Percentiles rank a stretch among this genome's conserved stretches.
These are phyloP conservation scores for Caenorhabditis panamensis DNA, from an alignment of 2,888 invertebrate species.

Conservation along the genomic window DNA sequence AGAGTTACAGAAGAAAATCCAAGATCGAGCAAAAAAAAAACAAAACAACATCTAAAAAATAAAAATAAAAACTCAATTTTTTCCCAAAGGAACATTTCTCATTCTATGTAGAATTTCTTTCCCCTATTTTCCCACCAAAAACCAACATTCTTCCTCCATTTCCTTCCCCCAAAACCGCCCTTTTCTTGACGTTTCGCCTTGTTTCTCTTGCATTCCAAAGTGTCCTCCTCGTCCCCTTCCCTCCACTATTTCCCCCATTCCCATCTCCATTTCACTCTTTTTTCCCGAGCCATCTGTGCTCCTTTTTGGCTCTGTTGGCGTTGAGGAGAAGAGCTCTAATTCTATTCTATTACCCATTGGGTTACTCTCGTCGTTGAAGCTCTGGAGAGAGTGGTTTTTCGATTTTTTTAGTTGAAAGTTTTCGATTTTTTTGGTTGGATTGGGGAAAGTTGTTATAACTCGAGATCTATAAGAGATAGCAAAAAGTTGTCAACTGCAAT, in stretches of 20 bases:
- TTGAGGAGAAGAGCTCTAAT: constrained; percentile 31
- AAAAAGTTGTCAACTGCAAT: too few relatives aligned
- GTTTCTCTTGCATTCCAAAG: constrained; percentile 62
- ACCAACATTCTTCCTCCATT: too few relatives aligned
- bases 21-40: not conserved
- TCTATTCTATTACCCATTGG: constrained; percentile 18
- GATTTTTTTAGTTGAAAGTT: too few relatives aligned
- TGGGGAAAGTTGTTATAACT: too few relatives aligned
- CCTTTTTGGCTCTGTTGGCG: too few relatives aligned
- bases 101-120: too few relatives aligned
- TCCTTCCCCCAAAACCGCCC: not conserved
- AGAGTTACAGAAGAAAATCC: not conserved
- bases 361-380: too few relatives aligned
- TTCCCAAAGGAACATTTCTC: too few relatives aligned
- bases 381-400: too few relatives aligned
- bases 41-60: not conserved
- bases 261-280: constrained; percentile 17
- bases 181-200: constrained; percentile 2
- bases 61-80: not conserved
- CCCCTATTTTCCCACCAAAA: not conserved
- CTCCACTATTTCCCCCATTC: constrained; percentile 7
- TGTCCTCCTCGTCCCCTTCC: constrained; percentile 33
- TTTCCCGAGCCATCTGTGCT: not conserved
- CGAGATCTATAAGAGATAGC: too few relatives aligned
- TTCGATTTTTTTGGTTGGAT: too few relatives aligned